These are phyloP conservation scores for Dicroscelio sp. DNA, from an alignment of 2,888 invertebrate genomes.

Conservation along the genomic window DNA sequence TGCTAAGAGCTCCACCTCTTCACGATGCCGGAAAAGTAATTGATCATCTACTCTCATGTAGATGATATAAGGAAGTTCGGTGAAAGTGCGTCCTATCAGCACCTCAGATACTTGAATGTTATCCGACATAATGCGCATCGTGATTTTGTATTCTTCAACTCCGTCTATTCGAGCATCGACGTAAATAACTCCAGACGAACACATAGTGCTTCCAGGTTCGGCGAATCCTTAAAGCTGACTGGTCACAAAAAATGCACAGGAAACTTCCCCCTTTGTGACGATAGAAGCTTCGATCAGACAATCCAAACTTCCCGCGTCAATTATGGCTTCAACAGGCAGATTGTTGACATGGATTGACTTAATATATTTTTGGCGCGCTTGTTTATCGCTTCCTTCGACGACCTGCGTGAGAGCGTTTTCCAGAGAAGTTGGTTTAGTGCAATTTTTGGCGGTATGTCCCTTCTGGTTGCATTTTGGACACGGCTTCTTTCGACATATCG, in stretches of 20 bases:
- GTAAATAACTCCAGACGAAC: too few relatives aligned
- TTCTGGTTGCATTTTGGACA: constrained; percentile 57
- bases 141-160: constrained; percentile 64
- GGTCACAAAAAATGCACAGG: too few relatives aligned
- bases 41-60: constrained; percentile 43
- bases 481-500: neutral
- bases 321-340: constrained; percentile 44
- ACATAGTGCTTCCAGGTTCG: too few relatives aligned
- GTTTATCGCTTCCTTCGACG: neutral
- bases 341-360: neutral
- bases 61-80: constrained; percentile 51
- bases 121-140: constrained; percentile 45
- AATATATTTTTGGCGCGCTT: constrained; percentile 13
- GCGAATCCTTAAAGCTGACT: too few relatives aligned
- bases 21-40: constrained; percentile 1
- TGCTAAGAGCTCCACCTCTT: neutral
- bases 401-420: neutral
- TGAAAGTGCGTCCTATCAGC: constrained; percentile 48
- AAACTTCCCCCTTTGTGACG: too few relatives aligned
- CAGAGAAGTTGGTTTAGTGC: neutral
- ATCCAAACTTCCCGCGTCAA: constrained; percentile 75
- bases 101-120: constrained; percentile 10
- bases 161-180: too few relatives aligned
- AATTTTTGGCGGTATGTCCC: constrained; percentile 33
- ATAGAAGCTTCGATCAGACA: constrained; percentile 75